Conservation (phyloP, 64 coral and sea anemone genomes). For the Montipora efflorescens region DNA sequence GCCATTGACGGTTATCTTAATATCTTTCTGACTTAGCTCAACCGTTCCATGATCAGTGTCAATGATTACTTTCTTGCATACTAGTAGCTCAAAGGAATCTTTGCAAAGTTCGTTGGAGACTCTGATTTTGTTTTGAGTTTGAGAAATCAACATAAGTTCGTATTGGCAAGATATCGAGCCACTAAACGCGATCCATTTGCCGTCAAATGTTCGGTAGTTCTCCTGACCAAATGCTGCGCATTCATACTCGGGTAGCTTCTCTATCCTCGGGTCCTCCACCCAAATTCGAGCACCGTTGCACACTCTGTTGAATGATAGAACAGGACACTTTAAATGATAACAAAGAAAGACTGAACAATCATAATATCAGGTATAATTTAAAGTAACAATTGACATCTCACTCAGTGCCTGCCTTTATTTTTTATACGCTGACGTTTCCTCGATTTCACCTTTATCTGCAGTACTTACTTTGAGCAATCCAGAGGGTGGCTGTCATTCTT, state of each 20-base stretch:
- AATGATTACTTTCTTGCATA: slow-evolving; percentile 90
- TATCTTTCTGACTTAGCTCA: slow-evolving; percentile 69
- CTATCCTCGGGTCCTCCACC: slow-evolving; percentile 42
- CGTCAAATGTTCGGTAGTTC: slow-evolving; percentile 90
- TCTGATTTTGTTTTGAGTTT: not conserved
- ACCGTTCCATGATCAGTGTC: slow-evolving; percentile 48
- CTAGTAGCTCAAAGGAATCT: slow-evolving; percentile 80
- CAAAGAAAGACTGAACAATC: not conserved
- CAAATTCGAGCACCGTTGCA: slow-evolving; percentile 80
- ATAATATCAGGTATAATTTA: no score
- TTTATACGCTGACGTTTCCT: no score
- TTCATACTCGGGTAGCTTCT: slow-evolving; percentile 75
- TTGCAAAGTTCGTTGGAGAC: not conserved
- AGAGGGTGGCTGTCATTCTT: not conserved
- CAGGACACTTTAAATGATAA: not conserved
- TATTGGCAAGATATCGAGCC: not conserved
- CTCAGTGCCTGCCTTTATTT: no score
- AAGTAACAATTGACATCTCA: no score
- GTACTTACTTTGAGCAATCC: slow-evolving; percentile 28
- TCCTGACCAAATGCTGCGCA: slow-evolving; percentile 89
- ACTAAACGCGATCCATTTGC: not conserved
- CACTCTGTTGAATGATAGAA: slow-evolving; percentile 28
- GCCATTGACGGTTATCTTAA: slow-evolving; percentile 48
- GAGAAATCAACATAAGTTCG: not conserved
- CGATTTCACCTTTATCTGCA: not conserved